phyloP scores from a whole-genome alignment of 2,888 invertebrate species.

The Lumbricus terrestris region DNA sequence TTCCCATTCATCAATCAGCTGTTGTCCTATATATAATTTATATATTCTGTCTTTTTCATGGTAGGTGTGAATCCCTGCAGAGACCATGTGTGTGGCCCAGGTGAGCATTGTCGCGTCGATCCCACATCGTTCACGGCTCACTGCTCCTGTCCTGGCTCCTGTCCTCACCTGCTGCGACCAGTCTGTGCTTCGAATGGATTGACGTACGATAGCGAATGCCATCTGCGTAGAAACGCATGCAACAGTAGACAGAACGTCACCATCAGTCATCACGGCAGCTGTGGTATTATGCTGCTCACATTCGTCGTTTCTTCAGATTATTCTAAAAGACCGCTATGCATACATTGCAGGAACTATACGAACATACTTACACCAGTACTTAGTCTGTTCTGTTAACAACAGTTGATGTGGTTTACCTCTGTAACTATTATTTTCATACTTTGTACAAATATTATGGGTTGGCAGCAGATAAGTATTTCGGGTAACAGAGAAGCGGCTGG shows the following conservation, averaged over 20 bases:
- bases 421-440: too few species aligned
- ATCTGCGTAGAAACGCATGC: constrained; percentile 72
- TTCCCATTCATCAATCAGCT: too few species aligned
- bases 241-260: constrained; percentile 71
- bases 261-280: constrained; percentile 78
- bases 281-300: constrained; percentile 67
- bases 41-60: too few species aligned
- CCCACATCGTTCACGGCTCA: constrained; percentile 74
- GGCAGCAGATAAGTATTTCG: too few species aligned
- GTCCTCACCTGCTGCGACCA: constrained; percentile 72
- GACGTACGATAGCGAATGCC: constrained; percentile 89
- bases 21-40: too few species aligned
- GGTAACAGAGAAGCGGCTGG: too few species aligned
- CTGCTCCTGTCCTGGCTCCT: constrained; percentile 82
- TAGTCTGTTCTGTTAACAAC: too few species aligned
- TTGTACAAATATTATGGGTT: too few species aligned
- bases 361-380: background rate
- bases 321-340: background rate
- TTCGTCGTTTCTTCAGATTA: background rate
- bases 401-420: too few species aligned
- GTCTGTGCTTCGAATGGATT: constrained; percentile 86
- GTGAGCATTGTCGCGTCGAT: constrained; percentile 80
- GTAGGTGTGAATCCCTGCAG: constrained; percentile 81
- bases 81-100: constrained; percentile 73
- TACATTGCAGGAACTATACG: background rate